phyloP scores from a whole-genome alignment of 2,797 vertebrate genomes.

The Oreochromis mossambicus region DNA sequence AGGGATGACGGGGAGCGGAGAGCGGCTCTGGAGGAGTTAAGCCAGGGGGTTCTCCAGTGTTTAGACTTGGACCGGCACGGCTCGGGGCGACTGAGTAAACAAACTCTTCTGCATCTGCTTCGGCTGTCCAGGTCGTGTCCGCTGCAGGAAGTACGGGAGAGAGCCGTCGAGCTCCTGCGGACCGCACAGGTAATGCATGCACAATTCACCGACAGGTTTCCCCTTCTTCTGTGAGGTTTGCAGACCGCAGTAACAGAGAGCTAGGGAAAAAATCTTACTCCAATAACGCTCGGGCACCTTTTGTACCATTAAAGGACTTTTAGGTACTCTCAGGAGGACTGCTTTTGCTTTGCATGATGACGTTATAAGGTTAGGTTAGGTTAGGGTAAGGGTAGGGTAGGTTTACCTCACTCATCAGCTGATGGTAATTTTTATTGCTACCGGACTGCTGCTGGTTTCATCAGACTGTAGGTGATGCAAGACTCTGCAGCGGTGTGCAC shows the following conservation, averaged over 20 bases:
- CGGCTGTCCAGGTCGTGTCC: constrained; percentile 70
- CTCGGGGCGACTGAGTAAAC: constrained; percentile 35
- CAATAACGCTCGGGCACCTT: background rate
- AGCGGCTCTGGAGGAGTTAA: constrained; percentile 66
- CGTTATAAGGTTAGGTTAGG: background rate
- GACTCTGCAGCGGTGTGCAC: constrained; percentile 30
- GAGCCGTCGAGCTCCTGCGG: constrained; percentile 58
- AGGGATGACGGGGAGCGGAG: constrained; percentile 62
- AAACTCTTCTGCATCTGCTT: constrained; percentile 67
- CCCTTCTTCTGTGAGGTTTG: background rate
- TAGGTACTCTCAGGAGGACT: background rate
- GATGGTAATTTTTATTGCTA: background rate
- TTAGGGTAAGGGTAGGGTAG: background rate
- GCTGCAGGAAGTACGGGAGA: constrained; percentile 55
- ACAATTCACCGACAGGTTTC: fast-evolving
- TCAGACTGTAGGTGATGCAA: constrained; percentile 74
- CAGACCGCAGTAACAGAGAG: background rate
- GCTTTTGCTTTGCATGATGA: background rate
- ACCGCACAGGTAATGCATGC: constrained; percentile 60
- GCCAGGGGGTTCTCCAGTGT: constrained; percentile 38
- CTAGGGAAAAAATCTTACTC: background rate
- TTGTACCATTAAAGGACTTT: background rate
- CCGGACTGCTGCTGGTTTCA: constrained; percentile 49
- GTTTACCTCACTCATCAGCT: background rate
- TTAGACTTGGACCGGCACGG: constrained; percentile 35